Base-by-base conservation (phyloP, 2,888 invertebrate species). In the Ornithoptera priamus region DNA sequence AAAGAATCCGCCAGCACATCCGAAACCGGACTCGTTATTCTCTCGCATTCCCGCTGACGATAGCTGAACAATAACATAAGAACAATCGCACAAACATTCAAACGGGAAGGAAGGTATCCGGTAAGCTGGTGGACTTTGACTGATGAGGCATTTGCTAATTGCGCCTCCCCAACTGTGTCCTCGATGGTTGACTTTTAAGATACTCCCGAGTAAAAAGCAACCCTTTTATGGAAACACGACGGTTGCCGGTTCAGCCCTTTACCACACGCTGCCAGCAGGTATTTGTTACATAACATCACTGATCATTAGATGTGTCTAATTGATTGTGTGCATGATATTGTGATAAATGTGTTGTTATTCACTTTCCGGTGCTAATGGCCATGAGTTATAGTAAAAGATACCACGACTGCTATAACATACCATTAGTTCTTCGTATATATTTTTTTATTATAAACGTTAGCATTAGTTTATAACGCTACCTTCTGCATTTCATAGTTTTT, bases 141-240 rank as follows among this genome's bases (percentile, higher is more conserved):
- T 60, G 64, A 64, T 68, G 68, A 36, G 59, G 68, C 36, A 68
- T 68, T 68, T 64, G 64, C 50, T 64, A 68, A 64, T 64, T 68
- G 64, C 58, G 36, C 20, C 42, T 30, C 36, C 15, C 18, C 4
- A 66, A 58, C 57, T 63, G 58, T 63, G 36, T 50, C 62, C 20
- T 8, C 24, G 17, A 22, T 24, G 59, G 42, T 53, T 60, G 62
- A 63, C 46, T 63, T 68, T 68, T 59, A 59, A 68, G 36, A 68
- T 68, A 59, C 17, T 7, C 30, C 3, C 46, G 10, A 36, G 64
- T 57, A 68, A 68, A 68, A 68, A 63, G 20, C 36, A 12, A 15
- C 22, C 53, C 64, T 59, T 60, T 39, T 63, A 68, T 63, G 64
- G 68, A 60, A 68, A 68, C 58, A n/a, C 59, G 63, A 64, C 59